Base-by-base conservation (phyloP, 1,140 invertebrate genomes). In the Lamellibrachia luymesi region DNA sequence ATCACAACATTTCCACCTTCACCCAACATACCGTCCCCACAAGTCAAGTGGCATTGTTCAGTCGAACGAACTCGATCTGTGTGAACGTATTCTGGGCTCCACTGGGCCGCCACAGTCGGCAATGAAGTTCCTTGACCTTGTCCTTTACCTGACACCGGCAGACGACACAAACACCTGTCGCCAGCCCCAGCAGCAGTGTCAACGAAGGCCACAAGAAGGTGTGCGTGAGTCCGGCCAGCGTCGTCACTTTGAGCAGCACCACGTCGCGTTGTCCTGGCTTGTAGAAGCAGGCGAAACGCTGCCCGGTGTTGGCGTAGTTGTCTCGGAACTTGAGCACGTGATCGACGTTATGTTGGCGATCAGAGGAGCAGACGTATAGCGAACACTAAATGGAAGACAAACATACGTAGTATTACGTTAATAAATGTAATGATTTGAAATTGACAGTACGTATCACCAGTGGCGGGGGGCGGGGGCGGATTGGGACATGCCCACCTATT, bases 261-360 rank as follows among this genome's bases (percentile, higher is more conserved):
- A 80, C 64, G 13, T 80, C 64, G 17, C 17, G 64, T 17, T 8
- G 10, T 2, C 2, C 64, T 80, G 64, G 64, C 10, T 80, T 80
- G 64, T 80, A 80, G 64, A 80, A 80, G 64, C 64, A 80, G 64
- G 64, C 64, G 64, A 80, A 80, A 80, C 64, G 64, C 64, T 80
- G 64, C 17, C 64, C 64, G 64, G 25, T 80, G 10, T 80, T 80
- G 4, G 64, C 64, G 64, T 80, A 22, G 64, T 22, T 80, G 64
- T 80, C 64, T 80, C 64, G 64, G 64, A 80, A 80, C 17, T 80
- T 80, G 6, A 80, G 64, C 64, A 80, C 64, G 13, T 80, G 64
- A 22, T 80, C 64, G 64, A 80, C 64, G 64, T 80, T 80, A 22
- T 80, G 64, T 22, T 80, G 64, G 64, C 64, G 64, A 80, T 80